phyloP scores from a whole-genome alignment of 1,140 invertebrate genomes.

The Trypoxylus dichotomus region DNA sequence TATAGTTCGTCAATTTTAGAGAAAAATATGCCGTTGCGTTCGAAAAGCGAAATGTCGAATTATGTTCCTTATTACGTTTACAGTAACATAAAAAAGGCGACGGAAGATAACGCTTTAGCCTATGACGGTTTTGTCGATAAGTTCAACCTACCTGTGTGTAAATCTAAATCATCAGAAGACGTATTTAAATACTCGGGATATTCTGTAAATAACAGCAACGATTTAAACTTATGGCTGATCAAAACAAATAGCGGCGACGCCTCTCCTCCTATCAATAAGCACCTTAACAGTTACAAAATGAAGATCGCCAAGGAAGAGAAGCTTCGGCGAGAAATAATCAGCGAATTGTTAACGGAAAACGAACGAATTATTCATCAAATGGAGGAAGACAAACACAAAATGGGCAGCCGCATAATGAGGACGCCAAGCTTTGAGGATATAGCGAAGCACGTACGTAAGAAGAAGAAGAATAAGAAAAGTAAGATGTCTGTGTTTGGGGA shows the following conservation, averaged over 20 bases:
- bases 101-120: conserved; percentile 27
- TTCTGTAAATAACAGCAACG: neutral
- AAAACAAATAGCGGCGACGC: neutral
- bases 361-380: conserved; percentile 39
- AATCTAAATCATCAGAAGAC: conserved; percentile 45
- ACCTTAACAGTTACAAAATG: conserved; percentile 41
- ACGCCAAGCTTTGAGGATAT: conserved; percentile 26
- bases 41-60: conserved; percentile 46
- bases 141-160: conserved; percentile 30
- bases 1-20: conserved; percentile 37
- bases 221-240: conserved; percentile 22
- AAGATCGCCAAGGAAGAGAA: conserved; percentile 46
- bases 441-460: neutral
- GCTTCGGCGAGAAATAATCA: conserved; percentile 46
- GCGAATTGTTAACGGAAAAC: conserved; percentile 47
- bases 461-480: neutral
- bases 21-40: conserved; percentile 36
- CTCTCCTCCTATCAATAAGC: neutral
- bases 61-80: conserved; percentile 41
- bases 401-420: neutral
- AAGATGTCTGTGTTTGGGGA: neutral
- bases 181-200: conserved; percentile 30
- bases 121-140: neutral
- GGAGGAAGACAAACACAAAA: conserved; percentile 25
- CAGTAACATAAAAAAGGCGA: conserved; percentile 39